These are phyloP conservation scores for Drosophila nebulosa DNA, from an alignment of 1,140 invertebrate species.

Conservation along the genomic window DNA sequence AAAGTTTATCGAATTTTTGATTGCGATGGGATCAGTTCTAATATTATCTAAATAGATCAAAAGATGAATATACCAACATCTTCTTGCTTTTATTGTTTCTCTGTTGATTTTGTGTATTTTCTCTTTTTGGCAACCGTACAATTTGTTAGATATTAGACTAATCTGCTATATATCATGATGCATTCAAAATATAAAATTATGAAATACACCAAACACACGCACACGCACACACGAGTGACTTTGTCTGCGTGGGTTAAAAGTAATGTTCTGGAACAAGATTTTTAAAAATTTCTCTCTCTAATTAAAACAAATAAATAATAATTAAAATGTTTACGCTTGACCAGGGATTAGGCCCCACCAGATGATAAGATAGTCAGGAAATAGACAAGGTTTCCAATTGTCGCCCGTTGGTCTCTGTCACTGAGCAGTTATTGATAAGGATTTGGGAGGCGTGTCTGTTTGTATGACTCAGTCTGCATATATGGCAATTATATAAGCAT, in stretches of 20 bases:
- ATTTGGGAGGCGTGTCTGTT: neutral
- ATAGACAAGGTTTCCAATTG: conserved; percentile 8
- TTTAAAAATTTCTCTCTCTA: conserved; percentile 24
- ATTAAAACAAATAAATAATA: conserved; percentile 41
- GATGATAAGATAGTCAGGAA: conserved; percentile 39
- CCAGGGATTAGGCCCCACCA: conserved; percentile 17
- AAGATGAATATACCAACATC: neutral
- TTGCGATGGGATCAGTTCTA: neutral
- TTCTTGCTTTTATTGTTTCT: neutral
- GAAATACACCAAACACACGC: neutral
- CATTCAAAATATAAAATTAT: conserved; percentile 11
- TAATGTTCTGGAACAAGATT: conserved; percentile 52
- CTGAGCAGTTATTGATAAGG: conserved; percentile 31
- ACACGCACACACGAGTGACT: neutral
- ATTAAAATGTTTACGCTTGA: conserved; percentile 44
- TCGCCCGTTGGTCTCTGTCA: too few relatives aligned
- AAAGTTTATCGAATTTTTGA: too few relatives aligned
- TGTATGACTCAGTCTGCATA: neutral
- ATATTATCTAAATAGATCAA: neutral
- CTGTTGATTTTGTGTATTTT: conserved; percentile 16
- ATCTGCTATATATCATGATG: conserved; percentile 44
- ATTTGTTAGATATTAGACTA: conserved; percentile 38
- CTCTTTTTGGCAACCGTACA: conserved; percentile 70
- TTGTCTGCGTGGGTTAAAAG: neutral
- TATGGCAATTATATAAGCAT: neutral